Conservation (phyloP, 2,797 vertebrate genomes). For the Pteropus rufus region DNA sequence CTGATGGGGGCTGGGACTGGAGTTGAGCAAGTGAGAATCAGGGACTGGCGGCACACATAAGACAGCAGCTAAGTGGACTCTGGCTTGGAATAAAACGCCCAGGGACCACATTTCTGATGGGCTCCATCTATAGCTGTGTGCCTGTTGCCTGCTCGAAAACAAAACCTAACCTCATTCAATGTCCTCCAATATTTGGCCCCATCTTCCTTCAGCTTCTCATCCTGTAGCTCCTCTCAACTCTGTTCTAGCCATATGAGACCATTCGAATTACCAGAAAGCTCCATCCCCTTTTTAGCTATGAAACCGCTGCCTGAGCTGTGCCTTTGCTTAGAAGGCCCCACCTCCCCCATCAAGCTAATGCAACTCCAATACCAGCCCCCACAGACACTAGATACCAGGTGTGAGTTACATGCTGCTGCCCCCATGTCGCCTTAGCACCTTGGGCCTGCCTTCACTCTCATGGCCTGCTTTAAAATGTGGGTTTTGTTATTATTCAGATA, state of each 20-base stretch:
- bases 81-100: neutral
- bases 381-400: neutral
- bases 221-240: neutral
- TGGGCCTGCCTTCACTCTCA: neutral
- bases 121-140: neutral
- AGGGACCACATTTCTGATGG: fast-evolving
- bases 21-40: neutral
- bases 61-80: neutral
- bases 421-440: fast-evolving
- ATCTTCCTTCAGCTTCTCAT: neutral
- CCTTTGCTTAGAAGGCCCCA: neutral
- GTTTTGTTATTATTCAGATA: neutral
- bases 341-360: neutral
- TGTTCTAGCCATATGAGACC: neutral
- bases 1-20: fast-evolving
- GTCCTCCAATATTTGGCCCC: neutral
- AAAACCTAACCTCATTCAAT: neutral
- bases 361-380: neutral
- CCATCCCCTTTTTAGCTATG: neutral
- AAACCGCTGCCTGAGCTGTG: neutral
- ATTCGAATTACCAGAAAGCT: neutral
- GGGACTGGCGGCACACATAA: neutral
- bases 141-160: neutral
- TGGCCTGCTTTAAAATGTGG: neutral
- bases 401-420: neutral